These are phyloP conservation scores for Serilophus lunatus DNA, from an alignment of 2,113 vertebrate species.

Conservation along the genomic window DNA sequence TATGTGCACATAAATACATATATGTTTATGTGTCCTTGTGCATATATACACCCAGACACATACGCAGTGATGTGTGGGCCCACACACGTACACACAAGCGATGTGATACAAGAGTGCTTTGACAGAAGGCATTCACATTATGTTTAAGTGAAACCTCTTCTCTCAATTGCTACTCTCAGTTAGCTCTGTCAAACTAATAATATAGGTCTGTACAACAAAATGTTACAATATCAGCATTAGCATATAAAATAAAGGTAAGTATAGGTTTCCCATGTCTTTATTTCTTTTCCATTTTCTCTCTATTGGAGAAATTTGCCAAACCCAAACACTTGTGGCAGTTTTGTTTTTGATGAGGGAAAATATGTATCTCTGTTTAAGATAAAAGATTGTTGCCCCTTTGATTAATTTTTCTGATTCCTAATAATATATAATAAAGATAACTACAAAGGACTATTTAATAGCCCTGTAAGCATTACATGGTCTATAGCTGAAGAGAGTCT, in stretches of 20 bases:
- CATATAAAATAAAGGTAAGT: slow-evolving; percentile 63
- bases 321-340: slow-evolving; percentile 13
- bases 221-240: slow-evolving; percentile 54
- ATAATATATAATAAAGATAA: slow-evolving; percentile 35
- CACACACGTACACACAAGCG: background rate
- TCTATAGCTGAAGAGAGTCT: slow-evolving; percentile 33
- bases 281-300: slow-evolving; percentile 54
- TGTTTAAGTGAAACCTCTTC: slow-evolving; percentile 14
- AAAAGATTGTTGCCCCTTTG: background rate
- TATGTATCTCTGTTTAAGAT: slow-evolving; percentile 13
- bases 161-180: slow-evolving; percentile 11
- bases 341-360: background rate
- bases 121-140: slow-evolving; percentile 8
- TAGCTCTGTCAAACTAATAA: slow-evolving; percentile 58
- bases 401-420: background rate
- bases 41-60: background rate
- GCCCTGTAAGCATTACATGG: slow-evolving; percentile 17
- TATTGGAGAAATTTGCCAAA: slow-evolving; percentile 54
- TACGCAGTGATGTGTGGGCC: background rate
- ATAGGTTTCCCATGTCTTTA: slow-evolving; percentile 59
- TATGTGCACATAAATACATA: background rate
- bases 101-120: background rate
- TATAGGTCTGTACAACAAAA: slow-evolving; percentile 22
- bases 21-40: background rate
- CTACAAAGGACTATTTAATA: slow-evolving; percentile 9